A percentile compares a stretch with the other conserved stretches of the same genome.
Conservation (phyloP, 2,113 vertebrate genomes). For the Protomyctophum bolini region DNA sequence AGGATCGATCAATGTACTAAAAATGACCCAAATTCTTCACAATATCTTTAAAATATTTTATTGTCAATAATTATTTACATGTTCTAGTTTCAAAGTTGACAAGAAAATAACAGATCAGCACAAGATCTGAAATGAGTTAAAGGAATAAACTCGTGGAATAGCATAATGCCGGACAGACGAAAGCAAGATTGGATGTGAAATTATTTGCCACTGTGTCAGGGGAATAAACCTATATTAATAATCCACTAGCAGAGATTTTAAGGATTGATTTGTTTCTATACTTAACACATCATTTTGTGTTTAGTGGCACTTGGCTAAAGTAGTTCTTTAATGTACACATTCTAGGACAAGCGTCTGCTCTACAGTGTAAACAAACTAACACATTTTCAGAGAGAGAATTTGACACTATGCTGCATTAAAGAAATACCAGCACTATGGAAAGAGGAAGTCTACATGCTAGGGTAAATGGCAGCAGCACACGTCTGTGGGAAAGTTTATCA, state of each 20-base stretch:
- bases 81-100: constrained; percentile 36
- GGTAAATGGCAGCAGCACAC: neutral
- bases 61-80: constrained; percentile 79
- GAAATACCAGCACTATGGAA: neutral
- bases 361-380: neutral
- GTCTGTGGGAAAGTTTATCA: neutral
- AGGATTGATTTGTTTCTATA: too few relatives aligned
- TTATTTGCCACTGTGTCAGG: neutral
- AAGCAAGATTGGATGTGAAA: neutral
- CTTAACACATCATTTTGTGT: too few relatives aligned
- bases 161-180: constrained; percentile 6
- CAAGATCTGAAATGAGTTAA: constrained; percentile 7
- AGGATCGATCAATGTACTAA: neutral
- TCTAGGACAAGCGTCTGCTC: neutral
- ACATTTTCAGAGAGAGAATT: too few relatives aligned
- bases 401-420: neutral
- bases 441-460: neutral
- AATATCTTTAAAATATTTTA: constrained; percentile 48
- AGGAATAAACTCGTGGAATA: constrained; percentile 42
- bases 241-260: too few relatives aligned
- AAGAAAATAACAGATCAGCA: constrained; percentile 35
- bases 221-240: neutral
- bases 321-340: neutral
- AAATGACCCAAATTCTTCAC: neutral
- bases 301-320: too few relatives aligned